Conservation (phyloP, 2,888 invertebrate species). For the Eupithecia tripunctaria region DNA sequence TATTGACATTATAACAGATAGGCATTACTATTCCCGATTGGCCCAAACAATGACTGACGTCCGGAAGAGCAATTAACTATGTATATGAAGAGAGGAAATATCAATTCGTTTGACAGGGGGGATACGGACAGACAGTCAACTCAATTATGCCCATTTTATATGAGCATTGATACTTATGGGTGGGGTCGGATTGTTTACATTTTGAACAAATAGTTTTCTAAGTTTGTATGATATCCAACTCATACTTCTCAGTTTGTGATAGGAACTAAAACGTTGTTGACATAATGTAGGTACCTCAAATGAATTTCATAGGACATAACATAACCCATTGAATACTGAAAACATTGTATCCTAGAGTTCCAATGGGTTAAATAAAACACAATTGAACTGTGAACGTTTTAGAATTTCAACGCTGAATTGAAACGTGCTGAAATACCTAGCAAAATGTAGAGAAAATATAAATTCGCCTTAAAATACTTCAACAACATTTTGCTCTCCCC, state of each 20-base stretch:
- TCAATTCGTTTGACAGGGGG: constrained; percentile 77
- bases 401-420: not conserved
- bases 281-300: too few relatives aligned
- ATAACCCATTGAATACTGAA: too few relatives aligned
- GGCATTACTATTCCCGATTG: constrained; percentile 45
- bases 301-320: too few relatives aligned
- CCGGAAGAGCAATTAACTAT: constrained; percentile 82
- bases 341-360: not conserved
- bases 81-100: constrained; percentile 81
- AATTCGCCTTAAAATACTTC: constrained; percentile 5
- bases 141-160: constrained; percentile 59
- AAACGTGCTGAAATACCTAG: not conserved
- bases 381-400: not conserved
- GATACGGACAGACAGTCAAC: constrained; percentile 59
- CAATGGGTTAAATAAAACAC: not conserved
- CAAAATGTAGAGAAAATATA: constrained; percentile 2
- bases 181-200: constrained; percentile 32
- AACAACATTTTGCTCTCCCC: not conserved
- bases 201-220: constrained; percentile 2
- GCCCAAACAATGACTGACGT: constrained; percentile 67
- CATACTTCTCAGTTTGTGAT: not conserved
- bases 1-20: constrained; percentile 37
- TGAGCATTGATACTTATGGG: constrained; percentile 45
- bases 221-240: not conserved
- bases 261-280: not conserved